Base-by-base conservation (phyloP, 2,888 invertebrate species). In the Himalopsyche japonica region DNA sequence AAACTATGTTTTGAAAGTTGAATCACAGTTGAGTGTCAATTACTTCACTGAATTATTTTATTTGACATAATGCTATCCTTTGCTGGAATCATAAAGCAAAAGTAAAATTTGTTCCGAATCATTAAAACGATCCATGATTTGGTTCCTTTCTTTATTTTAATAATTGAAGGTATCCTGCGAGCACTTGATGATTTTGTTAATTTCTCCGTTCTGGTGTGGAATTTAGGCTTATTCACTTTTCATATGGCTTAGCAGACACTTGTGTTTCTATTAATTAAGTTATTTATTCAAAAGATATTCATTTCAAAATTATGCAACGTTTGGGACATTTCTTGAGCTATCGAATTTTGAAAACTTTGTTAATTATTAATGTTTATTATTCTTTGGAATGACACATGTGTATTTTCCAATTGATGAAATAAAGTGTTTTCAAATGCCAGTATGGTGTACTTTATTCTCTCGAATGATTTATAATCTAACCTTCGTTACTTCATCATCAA, bases 391-490 rank as follows among this genome's bases (percentile, higher is more conserved):
- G 20, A 27, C 48, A 30, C 48, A 83, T 76, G 30, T 80, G 48
- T 80, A 77, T 76, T 80, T 79, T 48, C 83, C 48, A 48, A 76
- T 80, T 83, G 77, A 32, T 80, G 37, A 76, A 83, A 83, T 83
- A 83, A 80, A 83, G 49, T 83, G 83, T 83, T 83, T 83, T 76
- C 77, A 80, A 80, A 82, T 79, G 64, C 34, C 47, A 43, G 20
- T 76, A n/a, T 32, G 4, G 64, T 76, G 76, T 76, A 15, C 48
- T 79, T 79, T 43, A 20, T 77, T 34, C 34, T 8, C 4, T 57
- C 20, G 0, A 20, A 20, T 20, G 57, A 57, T 20, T 20, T 57
- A 20, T 7, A 57, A n/a, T 57, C 8, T 24, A 57, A 24, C 57
- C 6, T 57, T n/a, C 49, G 2, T 18, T 20, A 57, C 49, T 20